Percentiles rank a stretch among this genome's conserved stretches.
Conservation (phyloP, 2,797 vertebrate species). For the Botia kubotai region DNA sequence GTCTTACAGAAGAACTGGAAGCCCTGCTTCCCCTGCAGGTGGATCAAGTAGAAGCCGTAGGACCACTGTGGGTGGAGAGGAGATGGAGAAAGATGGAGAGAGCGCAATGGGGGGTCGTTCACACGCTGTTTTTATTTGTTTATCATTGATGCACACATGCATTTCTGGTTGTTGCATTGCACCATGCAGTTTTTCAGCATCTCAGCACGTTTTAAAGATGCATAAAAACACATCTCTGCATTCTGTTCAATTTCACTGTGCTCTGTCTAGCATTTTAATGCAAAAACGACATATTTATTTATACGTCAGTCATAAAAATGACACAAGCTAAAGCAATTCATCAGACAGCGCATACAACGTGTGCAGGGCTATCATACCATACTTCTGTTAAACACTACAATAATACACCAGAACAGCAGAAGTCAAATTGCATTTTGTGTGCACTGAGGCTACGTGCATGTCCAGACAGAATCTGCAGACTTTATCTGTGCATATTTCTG, state of each 20-base stretch:
- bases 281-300: neutral
- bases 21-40: constrained; percentile 96
- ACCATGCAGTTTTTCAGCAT: neutral
- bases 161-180: neutral
- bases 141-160: neutral
- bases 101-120: neutral
- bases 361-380: neutral
- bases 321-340: neutral
- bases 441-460: too few relatives aligned
- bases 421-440: too few relatives aligned
- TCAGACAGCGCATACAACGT: neutral
- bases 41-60: constrained; percentile 96
- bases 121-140: neutral
- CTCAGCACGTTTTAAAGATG: neutral
- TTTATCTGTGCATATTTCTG: too few relatives aligned
- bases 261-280: neutral
- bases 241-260: too few relatives aligned
- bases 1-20: constrained; percentile 99
- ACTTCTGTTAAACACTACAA: neutral
- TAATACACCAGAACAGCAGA: neutral
- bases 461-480: too few relatives aligned
- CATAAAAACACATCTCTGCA: neutral
- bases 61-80: constrained; percentile 86
- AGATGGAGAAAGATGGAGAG: constrained; percentile 11
- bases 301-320: too few relatives aligned